phyloP scores from a whole-genome alignment of 2,888 invertebrate species.

The Drosophila leonis region DNA sequence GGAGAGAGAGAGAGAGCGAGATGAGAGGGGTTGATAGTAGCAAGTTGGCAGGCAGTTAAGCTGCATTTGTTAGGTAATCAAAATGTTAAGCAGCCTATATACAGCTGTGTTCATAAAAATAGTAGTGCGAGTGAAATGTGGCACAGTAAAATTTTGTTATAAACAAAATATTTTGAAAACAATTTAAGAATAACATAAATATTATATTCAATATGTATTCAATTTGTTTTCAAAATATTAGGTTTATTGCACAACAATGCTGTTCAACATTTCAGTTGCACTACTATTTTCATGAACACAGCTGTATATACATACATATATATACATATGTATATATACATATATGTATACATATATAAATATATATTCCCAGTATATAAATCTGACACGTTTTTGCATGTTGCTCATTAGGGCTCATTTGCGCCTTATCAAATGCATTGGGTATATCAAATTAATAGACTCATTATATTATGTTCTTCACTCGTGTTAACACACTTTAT shows the following conservation, averaged over 20 bases:
- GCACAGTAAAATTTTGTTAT: too few species aligned
- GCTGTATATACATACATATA: background rate
- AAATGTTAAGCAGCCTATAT: conserved; percentile 1
- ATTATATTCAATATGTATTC: too few species aligned
- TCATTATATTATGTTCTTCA: background rate
- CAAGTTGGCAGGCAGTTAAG: background rate
- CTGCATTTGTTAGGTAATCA: background rate
- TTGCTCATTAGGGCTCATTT: background rate
- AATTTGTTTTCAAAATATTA: too few species aligned
- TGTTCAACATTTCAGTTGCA: too few species aligned
- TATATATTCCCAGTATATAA: background rate
- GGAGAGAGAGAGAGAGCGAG: background rate
- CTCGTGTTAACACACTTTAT: background rate
- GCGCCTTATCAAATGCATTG: conserved; percentile 2
- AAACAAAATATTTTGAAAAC: too few species aligned
- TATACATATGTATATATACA: background rate
- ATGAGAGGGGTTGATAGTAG: background rate
- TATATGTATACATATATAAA: background rate
- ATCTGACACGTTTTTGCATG: conserved; percentile 4
- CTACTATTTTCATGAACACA: too few species aligned
- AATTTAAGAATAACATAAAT: too few species aligned
- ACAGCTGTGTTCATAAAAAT: too few species aligned
- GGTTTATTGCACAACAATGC: too few species aligned
- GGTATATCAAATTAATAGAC: background rate
- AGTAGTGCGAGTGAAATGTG: too few species aligned